These are phyloP conservation scores for Micromesistius poutassou DNA, from an alignment of 2,797 vertebrate genomes.

Conservation along the genomic window DNA sequence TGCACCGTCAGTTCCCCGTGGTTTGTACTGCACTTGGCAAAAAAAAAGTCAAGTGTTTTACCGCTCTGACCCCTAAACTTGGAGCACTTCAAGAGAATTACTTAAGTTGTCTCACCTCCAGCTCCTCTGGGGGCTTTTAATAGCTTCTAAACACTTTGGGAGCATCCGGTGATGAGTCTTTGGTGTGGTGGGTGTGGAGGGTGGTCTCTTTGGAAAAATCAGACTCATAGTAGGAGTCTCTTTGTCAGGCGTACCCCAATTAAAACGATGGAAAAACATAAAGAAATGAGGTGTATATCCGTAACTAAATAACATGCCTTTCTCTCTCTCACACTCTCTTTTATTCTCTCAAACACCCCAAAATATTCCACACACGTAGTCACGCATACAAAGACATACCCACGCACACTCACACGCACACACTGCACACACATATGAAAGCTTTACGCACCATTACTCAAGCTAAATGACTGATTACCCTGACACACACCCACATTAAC, in stretches of 20 bases:
- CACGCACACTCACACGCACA: constrained; percentile 22
- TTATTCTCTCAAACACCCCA: neutral
- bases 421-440: constrained; percentile 21
- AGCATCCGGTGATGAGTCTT: neutral
- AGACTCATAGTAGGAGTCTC: neutral
- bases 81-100: neutral
- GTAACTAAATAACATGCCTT: neutral
- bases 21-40: neutral
- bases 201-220: neutral
- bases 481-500: constrained; percentile 16
- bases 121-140: neutral
- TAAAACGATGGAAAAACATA: neutral
- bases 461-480: constrained; percentile 54
- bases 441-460: constrained; percentile 46
- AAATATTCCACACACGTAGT: neutral
- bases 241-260: neutral
- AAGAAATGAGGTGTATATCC: neutral
- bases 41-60: neutral
- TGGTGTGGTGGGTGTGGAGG: neutral
- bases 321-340: neutral
- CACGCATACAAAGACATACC: neutral
- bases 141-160: neutral
- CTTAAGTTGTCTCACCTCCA: constrained; percentile 2
- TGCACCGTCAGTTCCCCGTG: neutral
- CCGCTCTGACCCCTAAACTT: neutral